These are phyloP conservation scores for Dryobates pubescens DNA, from an alignment of 2,797 vertebrate genomes.

Conservation along the genomic window DNA sequence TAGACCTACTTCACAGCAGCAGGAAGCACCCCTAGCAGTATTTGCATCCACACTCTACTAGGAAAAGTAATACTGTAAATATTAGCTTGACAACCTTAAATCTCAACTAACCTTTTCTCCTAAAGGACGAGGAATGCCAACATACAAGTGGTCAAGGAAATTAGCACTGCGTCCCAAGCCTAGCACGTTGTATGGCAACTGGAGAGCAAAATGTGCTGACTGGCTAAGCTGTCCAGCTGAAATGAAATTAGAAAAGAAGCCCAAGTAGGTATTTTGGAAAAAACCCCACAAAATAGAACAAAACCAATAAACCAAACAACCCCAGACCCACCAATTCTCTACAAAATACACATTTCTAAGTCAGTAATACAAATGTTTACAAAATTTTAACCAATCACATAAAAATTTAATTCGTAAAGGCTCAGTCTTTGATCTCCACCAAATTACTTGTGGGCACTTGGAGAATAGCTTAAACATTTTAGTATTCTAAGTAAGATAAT, in stretches of 20 bases:
- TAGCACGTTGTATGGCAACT: conserved; percentile 94
- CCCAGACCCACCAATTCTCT: not conserved
- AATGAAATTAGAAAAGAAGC: conserved; percentile 19
- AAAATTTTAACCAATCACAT: not conserved
- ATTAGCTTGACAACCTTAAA: not conserved
- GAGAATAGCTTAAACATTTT: not conserved
- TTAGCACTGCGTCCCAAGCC: conserved; percentile 96
- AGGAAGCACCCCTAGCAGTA: not conserved
- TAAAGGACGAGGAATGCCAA: conserved; percentile 90
- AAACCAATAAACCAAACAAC: not conserved
- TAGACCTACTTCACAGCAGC: not conserved
- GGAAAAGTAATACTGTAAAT: not conserved
- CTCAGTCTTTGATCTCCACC: not conserved
- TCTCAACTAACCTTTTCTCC: conserved; percentile 84
- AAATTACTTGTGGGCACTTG: not conserved
- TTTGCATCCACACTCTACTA: not conserved
- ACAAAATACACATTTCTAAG: not conserved
- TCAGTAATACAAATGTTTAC: not conserved
- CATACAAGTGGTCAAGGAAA: conserved; percentile 94
- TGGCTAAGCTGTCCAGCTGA: conserved; percentile 96
- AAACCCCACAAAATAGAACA: too few species aligned
- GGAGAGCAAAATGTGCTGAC: conserved; percentile 92
- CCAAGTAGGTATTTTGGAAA: not conserved
- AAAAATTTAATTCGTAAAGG: not conserved
- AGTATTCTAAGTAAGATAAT: not conserved